Base-by-base conservation (phyloP, 1,140 invertebrate genomes). In the Bombus vancouverensis region DNA sequence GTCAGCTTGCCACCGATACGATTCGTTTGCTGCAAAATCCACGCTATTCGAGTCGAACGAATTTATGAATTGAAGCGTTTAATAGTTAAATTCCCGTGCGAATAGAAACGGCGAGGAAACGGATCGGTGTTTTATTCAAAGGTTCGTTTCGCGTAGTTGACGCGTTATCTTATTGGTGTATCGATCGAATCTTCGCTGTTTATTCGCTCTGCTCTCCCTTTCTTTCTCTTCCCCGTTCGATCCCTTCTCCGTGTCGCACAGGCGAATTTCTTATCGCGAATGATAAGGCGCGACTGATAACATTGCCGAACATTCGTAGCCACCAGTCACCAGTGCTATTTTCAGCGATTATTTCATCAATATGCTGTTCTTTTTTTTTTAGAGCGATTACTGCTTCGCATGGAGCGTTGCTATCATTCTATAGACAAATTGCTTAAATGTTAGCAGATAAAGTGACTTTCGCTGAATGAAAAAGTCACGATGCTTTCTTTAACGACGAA, bases 231-330 rank as follows among this genome's bases (percentile, higher is more conserved):
- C 47, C 37, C 22, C 42, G 44, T 72, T 70, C 34, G 39, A 42
- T 44, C 62, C 57, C 65, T 34, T 42, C n/a, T 42, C 47, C 70
- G 73, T 37, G 44, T 81, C 83, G 77, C 84, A 74, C 65, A 57
- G 65, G 77, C 86, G 53, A 90, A 91, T 81, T 91, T 83, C 88
- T 93, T 93, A 93, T 93, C 92, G 80, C 66, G 81, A 81, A 87
- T 79, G 92, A 93, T 93, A 93, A 93, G 83, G 68, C 87, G 89
- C 79, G 88, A 83, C 88, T 78, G 92, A 93, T 93, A 92, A 91
- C 80, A 70, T 81, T 78, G 76, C 79, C 90, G 84, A 92, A 91
- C 92, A 83, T 87, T 76, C n/a, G 80, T 77, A 72, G 78, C 82
- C 78, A 47, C 72, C 70, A 79, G 86, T 34, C 78, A 57, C 74